Conservation (phyloP, 2,888 invertebrate species). For the Atethmia centrago region DNA sequence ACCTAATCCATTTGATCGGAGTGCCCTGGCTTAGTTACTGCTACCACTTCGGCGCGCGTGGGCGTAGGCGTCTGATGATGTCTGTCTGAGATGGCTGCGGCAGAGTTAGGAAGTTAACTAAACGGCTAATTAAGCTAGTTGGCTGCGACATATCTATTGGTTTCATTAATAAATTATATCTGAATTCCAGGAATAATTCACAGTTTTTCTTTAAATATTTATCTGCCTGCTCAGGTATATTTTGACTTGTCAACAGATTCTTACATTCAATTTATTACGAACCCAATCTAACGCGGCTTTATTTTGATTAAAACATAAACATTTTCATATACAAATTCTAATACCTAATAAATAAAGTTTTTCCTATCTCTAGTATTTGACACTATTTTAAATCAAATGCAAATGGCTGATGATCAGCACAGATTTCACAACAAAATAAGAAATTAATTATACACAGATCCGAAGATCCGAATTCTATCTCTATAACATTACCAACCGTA, state of each 20-base stretch:
- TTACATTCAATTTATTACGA: slow-evolving; percentile 46
- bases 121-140: too few relatives aligned
- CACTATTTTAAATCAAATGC: slow-evolving; percentile 59
- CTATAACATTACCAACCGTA: slow-evolving; percentile 68
- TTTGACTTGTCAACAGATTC: slow-evolving; percentile 19
- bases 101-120: too few relatives aligned
- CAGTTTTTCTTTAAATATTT: neutral
- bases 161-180: neutral
- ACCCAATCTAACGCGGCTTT: slow-evolving; percentile 25
- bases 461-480: slow-evolving; percentile 60
- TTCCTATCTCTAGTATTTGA: slow-evolving; percentile 58
- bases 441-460: slow-evolving; percentile 64
- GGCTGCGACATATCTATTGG: neutral
- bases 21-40: too few relatives aligned
- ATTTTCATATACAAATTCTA: slow-evolving; percentile 58
- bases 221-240: neutral
- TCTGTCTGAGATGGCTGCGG: too few relatives aligned
- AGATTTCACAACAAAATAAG: slow-evolving; percentile 66
- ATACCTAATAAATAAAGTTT: slow-evolving; percentile 61
- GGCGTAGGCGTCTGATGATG: too few relatives aligned
- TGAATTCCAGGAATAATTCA: neutral
- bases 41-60: too few relatives aligned
- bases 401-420: slow-evolving; percentile 54
- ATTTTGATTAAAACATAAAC: slow-evolving; percentile 53
- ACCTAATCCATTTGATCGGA: too few relatives aligned